Conservation (phyloP, 1,140 invertebrate genomes). For the Drosophila bocki region DNA sequence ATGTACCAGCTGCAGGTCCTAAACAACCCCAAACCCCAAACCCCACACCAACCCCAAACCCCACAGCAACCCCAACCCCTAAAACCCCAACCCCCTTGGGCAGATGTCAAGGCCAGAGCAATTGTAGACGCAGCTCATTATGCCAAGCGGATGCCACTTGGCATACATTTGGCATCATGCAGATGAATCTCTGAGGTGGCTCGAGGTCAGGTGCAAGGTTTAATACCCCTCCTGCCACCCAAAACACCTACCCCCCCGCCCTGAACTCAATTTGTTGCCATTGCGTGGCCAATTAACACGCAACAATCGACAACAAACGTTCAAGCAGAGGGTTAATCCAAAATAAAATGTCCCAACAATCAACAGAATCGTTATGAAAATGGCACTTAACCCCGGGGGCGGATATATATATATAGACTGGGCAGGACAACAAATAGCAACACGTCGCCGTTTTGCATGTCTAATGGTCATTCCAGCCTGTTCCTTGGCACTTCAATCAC, state of each 20-base stretch:
- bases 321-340: constrained; percentile 5
- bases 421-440: constrained; percentile 64
- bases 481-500: constrained; percentile 71
- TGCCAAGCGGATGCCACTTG: constrained; percentile 78
- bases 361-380: constrained; percentile 33
- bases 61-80: too few species aligned
- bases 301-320: constrained; percentile 52
- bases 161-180: constrained; percentile 68
- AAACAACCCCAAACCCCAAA: not conserved
- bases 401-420: constrained; percentile 1
- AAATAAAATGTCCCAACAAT: constrained; percentile 46
- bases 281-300: constrained; percentile 81
- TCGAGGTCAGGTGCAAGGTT: constrained; percentile 54
- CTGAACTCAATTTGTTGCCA: constrained; percentile 76
- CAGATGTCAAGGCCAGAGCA: constrained; percentile 68
- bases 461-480: constrained; percentile 61
- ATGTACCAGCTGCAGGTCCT: constrained; percentile 17
- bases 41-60: not conserved
- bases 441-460: constrained; percentile 73
- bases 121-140: constrained; percentile 76
- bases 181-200: constrained; percentile 41
- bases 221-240: not conserved
- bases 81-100: not conserved
- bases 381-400: constrained; percentile 5
- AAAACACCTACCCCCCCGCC: fast-evolving